phyloP scores from a whole-genome alignment of 2,888 invertebrate species.

The Zhengitettix transpicula region DNA sequence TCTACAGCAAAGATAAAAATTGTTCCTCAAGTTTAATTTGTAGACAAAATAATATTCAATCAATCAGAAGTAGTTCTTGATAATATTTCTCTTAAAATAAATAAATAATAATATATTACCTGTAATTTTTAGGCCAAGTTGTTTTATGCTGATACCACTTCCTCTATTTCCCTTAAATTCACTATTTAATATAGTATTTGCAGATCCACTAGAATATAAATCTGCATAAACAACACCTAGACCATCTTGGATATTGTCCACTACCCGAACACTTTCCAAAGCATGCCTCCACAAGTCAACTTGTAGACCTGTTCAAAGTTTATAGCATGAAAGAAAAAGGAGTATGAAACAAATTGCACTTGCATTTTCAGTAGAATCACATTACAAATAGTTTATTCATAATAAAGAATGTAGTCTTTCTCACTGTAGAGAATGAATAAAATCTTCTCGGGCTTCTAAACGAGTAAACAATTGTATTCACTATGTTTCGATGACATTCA shows the following conservation, averaged over 20 bases:
- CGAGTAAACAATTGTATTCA: no score
- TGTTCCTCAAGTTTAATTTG: no score
- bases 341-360: no score
- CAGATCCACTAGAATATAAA: constrained; percentile 68
- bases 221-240: constrained; percentile 89
- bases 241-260: constrained; percentile 82
- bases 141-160: constrained; percentile 79
- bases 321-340: no score
- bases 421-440: no score
- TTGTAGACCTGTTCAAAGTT: constrained; percentile 47
- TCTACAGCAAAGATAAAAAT: no score
- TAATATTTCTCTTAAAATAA: no score
- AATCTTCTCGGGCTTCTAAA: no score
- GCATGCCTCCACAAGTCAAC: constrained; percentile 73
- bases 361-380: neutral
- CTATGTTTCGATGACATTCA: no score
- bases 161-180: constrained; percentile 72
- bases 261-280: constrained; percentile 61
- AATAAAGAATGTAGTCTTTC: no score
- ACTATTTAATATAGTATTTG: constrained; percentile 67
- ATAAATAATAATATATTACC: constrained; percentile 14
- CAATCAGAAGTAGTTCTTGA: no score
- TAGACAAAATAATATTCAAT: no score
- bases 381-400: neutral
- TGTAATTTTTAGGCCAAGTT: constrained; percentile 64